Conservation (phyloP, 2,797 vertebrate species). For the Cyprinella venusta region DNA sequence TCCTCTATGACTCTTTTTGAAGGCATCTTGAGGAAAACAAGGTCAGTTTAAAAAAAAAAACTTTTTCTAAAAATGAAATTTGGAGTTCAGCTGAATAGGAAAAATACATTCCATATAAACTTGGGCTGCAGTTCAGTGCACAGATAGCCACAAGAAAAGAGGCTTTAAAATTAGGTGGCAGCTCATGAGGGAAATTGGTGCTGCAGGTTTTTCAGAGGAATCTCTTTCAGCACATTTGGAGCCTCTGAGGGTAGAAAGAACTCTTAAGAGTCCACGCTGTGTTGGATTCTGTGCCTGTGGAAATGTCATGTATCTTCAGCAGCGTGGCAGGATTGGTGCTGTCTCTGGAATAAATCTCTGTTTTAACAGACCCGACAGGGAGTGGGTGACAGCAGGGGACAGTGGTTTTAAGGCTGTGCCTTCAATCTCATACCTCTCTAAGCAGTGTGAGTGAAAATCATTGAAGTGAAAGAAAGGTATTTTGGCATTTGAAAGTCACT, state of each 20-base stretch:
- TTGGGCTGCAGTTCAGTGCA: conserved; percentile 13
- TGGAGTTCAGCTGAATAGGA: conserved; percentile 15
- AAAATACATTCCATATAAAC: neutral
- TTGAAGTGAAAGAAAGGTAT: conserved; percentile 8
- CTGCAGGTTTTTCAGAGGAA: conserved; percentile 23
- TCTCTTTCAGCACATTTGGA: conserved; percentile 23
- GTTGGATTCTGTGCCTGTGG: conserved; percentile 24
- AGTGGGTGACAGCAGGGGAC: conserved; percentile 17
- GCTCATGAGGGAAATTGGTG: conserved; percentile 27
- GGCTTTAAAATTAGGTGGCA: conserved; percentile 23
- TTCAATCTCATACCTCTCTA: conserved; percentile 18
- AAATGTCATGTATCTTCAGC: conserved; percentile 50
- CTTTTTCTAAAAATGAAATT: neutral
- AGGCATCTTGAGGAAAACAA: too few relatives aligned
- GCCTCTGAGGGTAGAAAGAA: conserved; percentile 34
- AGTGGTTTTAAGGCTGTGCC: conserved; percentile 15
- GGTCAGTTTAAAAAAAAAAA: too few relatives aligned
- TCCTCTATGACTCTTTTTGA: too few relatives aligned
- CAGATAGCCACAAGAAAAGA: conserved; percentile 30
- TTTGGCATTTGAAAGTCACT: conserved; percentile 18
- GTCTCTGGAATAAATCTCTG: conserved; percentile 40
- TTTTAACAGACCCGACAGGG: conserved; percentile 15
- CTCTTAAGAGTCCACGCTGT: neutral
- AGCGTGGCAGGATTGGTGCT: conserved; percentile 32
- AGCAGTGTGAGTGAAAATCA: conserved; percentile 25